Evolutionary conservation across 2,888 invertebrate genomes (phyloP).

Genomic region (Stenotaenia linearis): DNA sequence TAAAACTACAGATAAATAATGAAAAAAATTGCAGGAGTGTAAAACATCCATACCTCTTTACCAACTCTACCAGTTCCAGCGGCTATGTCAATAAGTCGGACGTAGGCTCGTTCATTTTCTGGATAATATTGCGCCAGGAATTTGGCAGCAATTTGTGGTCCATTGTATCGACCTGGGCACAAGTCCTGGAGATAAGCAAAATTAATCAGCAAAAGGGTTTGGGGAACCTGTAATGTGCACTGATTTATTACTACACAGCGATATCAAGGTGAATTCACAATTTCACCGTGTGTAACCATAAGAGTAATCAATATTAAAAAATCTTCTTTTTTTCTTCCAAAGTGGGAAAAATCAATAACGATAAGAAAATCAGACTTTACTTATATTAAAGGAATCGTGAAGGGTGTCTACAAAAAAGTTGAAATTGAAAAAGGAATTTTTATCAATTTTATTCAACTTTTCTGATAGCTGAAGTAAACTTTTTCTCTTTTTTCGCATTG

Average conservation of each 20-base stretch:
- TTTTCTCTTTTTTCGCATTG: neutral
- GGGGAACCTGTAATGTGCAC: neutral
- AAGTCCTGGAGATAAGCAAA: conserved; percentile 39
- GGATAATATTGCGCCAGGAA: conserved; percentile 41
- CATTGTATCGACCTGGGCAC: conserved; percentile 41
- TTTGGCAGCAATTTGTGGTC: conserved; percentile 44
- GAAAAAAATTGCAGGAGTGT: neutral
- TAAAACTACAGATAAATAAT: neutral
- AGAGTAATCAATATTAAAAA: neutral
- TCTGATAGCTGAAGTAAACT: neutral
- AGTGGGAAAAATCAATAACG: neutral
- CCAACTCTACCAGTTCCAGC: conserved; percentile 48
- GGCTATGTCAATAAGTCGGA: conserved; percentile 46
- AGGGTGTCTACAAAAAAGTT: neutral
- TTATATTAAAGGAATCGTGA: neutral
- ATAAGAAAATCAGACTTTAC: neutral
- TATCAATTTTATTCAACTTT: neutral
- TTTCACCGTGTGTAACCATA: too few relatives aligned
- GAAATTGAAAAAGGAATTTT: neutral
- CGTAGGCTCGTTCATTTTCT: conserved; percentile 36
- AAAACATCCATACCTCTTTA: conserved; percentile 34
- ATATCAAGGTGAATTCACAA: too few relatives aligned
- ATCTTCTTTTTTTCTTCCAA: neutral
- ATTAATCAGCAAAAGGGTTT: neutral
- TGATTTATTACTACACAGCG: too few relatives aligned